Evolutionary conservation across 2,888 invertebrate species (phyloP).

Genomic region (Stenichneumon culpator): DNA sequence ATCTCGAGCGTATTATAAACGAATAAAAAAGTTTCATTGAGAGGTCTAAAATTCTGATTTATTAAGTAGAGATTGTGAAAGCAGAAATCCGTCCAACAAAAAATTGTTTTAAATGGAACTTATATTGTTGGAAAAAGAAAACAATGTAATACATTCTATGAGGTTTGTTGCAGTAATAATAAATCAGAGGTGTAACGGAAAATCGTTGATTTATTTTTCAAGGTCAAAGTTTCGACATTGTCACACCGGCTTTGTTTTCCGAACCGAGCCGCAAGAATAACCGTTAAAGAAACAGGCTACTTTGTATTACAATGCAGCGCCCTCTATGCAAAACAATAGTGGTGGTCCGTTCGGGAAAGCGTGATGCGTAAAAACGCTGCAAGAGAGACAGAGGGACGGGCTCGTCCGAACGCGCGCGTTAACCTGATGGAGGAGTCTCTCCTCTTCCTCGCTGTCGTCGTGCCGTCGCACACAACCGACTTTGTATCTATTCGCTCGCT

Average conservation of each 20-base stretch:
- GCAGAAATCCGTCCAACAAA: too few species aligned
- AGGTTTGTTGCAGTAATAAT: neutral
- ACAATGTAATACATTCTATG: neutral
- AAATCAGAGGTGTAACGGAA: neutral
- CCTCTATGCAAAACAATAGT: slow-evolving; percentile 40
- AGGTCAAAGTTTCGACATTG: neutral
- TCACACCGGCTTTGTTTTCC: neutral
- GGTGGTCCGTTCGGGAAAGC: slow-evolving; percentile 52
- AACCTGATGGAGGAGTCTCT: neutral
- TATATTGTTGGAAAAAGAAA: neutral
- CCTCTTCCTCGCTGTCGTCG: neutral
- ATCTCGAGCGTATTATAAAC: too few species aligned
- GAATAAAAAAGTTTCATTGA: too few species aligned
- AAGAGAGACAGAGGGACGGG: slow-evolving; percentile 38
- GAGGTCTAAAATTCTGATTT: too few species aligned
- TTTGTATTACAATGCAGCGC: slow-evolving; percentile 11
- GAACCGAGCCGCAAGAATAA: neutral
- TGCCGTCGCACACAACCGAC: neutral
- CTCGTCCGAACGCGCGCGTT: slow-evolving; percentile 14
- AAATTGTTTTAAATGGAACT: too few species aligned
- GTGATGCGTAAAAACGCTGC: slow-evolving; percentile 55
- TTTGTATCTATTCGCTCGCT: neutral
- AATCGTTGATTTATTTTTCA: neutral
- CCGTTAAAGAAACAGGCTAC: neutral
- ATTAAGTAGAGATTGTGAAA: too few species aligned